Evolutionary conservation across 2,113 vertebrate genomes (phyloP).

Genomic region (Elephantulus edwardii): DNA sequence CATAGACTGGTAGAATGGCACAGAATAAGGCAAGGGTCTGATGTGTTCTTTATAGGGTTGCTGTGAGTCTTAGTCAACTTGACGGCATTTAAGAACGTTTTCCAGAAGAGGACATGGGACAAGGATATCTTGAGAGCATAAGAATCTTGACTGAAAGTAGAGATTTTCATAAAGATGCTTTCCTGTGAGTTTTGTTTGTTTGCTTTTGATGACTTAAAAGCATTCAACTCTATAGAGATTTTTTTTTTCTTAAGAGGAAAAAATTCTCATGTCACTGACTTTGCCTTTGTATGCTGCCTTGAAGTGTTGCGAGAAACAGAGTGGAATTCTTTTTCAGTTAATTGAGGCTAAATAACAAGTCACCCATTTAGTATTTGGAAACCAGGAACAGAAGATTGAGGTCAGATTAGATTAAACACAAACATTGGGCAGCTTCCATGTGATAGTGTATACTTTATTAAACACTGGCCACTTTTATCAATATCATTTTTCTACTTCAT

Average conservation of each 20-base stretch:
- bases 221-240: no score
- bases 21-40: no score
- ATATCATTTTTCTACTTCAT: constrained; percentile 78
- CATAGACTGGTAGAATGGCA: no score
- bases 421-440: constrained; percentile 59
- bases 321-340: constrained; percentile 46
- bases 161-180: no score
- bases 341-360: constrained; percentile 34
- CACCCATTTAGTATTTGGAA: constrained; percentile 36
- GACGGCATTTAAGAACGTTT: no score
- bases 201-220: no score
- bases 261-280: constrained; percentile 6
- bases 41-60: no score
- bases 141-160: no score
- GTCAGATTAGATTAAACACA: constrained; percentile 73
- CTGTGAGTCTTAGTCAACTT: no score
- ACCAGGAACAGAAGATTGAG: constrained; percentile 61
- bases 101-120: no score
- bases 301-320: constrained; percentile 4
- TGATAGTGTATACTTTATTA: constrained; percentile 42
- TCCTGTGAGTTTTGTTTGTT: no score
- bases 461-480: constrained; percentile 71
- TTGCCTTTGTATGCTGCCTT: constrained; percentile 1
- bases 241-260: not conserved
- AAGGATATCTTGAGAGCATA: constrained; percentile 49